Conservation (phyloP, 2,888 invertebrate species). For the Hybos culiciformis region DNA sequence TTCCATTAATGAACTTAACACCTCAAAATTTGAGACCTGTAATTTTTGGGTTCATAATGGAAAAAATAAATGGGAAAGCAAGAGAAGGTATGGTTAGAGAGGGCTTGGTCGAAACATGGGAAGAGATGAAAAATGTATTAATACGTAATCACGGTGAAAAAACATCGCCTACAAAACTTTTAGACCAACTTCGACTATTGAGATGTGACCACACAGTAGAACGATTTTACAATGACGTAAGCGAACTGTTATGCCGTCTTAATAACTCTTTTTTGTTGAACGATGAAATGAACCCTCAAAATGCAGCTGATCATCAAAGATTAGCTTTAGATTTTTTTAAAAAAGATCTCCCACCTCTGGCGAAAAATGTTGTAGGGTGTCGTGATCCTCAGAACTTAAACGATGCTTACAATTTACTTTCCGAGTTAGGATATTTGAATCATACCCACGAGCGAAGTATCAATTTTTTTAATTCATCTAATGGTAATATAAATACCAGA, state of each 20-base stretch:
- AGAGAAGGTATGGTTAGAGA: slow-evolving; percentile 3
- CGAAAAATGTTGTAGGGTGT: slow-evolving; percentile 5
- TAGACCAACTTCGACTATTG: slow-evolving; percentile 4
- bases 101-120: slow-evolving; percentile 7
- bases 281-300: slow-evolving; percentile 3
- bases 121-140: slow-evolving; percentile 4
- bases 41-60: slow-evolving; percentile 6
- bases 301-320: slow-evolving; percentile 6
- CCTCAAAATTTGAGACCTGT: no score
- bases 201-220: slow-evolving; percentile 6
- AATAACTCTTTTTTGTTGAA: not conserved
- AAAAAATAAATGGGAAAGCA: slow-evolving; percentile 7
- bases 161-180: not conserved
- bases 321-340: no score
- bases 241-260: slow-evolving; percentile 3
- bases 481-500: not conserved
- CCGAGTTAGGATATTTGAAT: not conserved
- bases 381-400: slow-evolving; percentile 4
- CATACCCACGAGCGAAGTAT: not conserved
- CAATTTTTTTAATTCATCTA: not conserved
- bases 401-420: slow-evolving; percentile 4
- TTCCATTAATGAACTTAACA: slow-evolving; percentile 1
- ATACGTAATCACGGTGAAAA: slow-evolving; percentile 8
- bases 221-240: slow-evolving; percentile 7
- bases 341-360: slow-evolving; percentile 6